A percentile compares a stretch with the other conserved stretches of the same genome.
These are phyloP conservation scores for Cacatua alba DNA, from an alignment of 2,113 vertebrate genomes.

Conservation along the genomic window DNA sequence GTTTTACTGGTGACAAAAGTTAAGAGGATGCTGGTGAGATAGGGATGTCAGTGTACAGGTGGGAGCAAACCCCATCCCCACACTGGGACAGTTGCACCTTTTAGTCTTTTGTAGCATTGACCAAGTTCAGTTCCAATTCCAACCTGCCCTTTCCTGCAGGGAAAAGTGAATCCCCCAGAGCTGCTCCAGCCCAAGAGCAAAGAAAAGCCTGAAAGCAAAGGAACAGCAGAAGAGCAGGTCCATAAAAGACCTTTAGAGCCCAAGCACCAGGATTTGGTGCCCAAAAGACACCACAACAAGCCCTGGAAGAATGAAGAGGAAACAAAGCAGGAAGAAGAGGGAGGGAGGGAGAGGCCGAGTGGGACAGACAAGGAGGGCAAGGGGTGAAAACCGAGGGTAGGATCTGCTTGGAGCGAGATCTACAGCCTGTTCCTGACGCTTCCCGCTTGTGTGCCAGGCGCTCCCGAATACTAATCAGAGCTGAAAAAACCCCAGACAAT, in stretches of 20 bases:
- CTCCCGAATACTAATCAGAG: constrained; percentile 62
- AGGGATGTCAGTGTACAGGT: fast-evolving
- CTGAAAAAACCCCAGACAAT: constrained; percentile 41
- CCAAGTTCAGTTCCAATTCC: neutral
- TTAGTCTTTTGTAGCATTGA: fast-evolving
- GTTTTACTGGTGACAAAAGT: neutral
- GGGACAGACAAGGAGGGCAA: neutral
- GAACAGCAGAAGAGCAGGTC: neutral
- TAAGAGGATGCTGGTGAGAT: neutral
- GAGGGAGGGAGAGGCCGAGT: neutral
- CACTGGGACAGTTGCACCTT: neutral
- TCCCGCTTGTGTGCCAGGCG: neutral
- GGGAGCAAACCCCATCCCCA: neutral
- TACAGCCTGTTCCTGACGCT: neutral
- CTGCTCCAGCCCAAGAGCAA: neutral
- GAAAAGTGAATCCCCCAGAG: neutral
- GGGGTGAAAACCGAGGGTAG: neutral
- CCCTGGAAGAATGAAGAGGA: neutral
- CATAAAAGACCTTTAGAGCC: neutral
- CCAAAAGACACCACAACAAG: neutral
- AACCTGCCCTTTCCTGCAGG: neutral
- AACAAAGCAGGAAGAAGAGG: neutral
- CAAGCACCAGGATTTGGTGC: neutral
- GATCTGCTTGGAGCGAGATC: neutral
- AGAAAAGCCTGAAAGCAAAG: neutral